Base-by-base conservation (phyloP, 35 echinoderm and acorn worm species). In the Lytechinus variegatus region DNA sequence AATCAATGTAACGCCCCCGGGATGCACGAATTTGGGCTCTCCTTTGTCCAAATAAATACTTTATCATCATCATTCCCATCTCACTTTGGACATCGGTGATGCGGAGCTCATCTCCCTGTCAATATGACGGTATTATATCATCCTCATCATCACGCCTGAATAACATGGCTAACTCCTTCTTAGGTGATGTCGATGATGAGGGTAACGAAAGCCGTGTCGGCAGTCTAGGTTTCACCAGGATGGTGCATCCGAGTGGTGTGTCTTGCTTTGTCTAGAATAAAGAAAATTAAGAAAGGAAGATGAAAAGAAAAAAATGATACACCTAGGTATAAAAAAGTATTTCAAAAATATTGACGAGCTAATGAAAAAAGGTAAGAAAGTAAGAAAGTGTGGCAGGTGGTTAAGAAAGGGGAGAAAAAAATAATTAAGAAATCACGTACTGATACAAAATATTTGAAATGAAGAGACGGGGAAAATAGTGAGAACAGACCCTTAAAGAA, bases 31-130 rank as follows among this genome's bases (percentile, higher is more conserved):
- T 93, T 27, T 11, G 11, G 55, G 54, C 92, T 93, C 92, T 1
- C 53, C 54, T 57, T 93, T 93, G 92, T 93, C 92, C 55, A 93
- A 55, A 93, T 93, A 93, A 57, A 93, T 93, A 93, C 92, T 93
- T 93, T 57, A 57, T 93, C 92, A 93, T 55, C 52, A 53, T 93
- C 92, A 14, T 93, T 19, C 54, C 21, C 54, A 33, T 33, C 27
- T 93, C 92, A 57, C n/a, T 93, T 53, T 57, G 29, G 88, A 90
- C 88, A 54, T 54, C 28, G 29, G 29, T 93, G n/a, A 54, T 55
- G 66, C 66, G n/a, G 66, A 79, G 66, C 16, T 24, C 66, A 79
- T 93, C 92, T 54, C 29, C 53, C 57, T 93, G 92, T 93, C 92
- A 93, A 93, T 93, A 93, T 28, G 52, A n/a, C 16, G 55, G 52